Evolutionary conservation across 2,797 vertebrate genomes (phyloP).

Genomic region (Microctenopoma stevenorrisi): DNA sequence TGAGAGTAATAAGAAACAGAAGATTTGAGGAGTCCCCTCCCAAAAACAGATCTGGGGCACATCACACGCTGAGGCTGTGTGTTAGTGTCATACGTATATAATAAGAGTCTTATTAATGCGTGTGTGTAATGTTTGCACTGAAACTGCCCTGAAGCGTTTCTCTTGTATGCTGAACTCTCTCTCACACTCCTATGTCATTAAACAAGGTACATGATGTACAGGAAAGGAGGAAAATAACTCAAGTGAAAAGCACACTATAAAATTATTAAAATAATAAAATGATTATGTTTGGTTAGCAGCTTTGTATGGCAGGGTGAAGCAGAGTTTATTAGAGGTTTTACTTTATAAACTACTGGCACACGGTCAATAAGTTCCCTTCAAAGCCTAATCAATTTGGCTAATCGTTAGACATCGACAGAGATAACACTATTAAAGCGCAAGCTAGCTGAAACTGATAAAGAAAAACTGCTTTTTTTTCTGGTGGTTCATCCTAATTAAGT

Average conservation of each 20-base stretch:
- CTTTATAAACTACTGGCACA: background rate
- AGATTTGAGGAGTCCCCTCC: conserved; percentile 42
- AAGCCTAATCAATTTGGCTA: background rate
- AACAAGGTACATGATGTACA: background rate
- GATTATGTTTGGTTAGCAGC: conserved; percentile 11
- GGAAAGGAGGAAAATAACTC: background rate
- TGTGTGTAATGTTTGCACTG: conserved; percentile 1
- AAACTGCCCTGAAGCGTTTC: conserved; percentile 21
- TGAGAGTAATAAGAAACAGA: conserved; percentile 60
- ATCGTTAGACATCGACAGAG: too few species aligned
- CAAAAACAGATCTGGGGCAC: conserved; percentile 18
- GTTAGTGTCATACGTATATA: conserved; percentile 35
- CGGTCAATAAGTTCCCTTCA: background rate
- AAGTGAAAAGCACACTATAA: conserved; percentile 3
- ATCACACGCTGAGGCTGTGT: conserved; percentile 10
- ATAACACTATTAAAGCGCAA: background rate
- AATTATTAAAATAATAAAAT: background rate
- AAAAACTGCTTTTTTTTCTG: too few species aligned
- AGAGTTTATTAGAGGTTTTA: conserved; percentile 19
- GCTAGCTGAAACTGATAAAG: too few species aligned
- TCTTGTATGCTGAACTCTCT: conserved; percentile 6
- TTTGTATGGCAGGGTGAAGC: background rate
- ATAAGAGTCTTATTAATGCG: conserved; percentile 33
- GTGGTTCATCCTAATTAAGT: too few species aligned
- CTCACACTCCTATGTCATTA: conserved; percentile 23